Evolutionary conservation across 2,113 vertebrate genomes (phyloP), one percentile per base, ranked within the genome.

Genomic region (Pteropus alecto): DNA sequence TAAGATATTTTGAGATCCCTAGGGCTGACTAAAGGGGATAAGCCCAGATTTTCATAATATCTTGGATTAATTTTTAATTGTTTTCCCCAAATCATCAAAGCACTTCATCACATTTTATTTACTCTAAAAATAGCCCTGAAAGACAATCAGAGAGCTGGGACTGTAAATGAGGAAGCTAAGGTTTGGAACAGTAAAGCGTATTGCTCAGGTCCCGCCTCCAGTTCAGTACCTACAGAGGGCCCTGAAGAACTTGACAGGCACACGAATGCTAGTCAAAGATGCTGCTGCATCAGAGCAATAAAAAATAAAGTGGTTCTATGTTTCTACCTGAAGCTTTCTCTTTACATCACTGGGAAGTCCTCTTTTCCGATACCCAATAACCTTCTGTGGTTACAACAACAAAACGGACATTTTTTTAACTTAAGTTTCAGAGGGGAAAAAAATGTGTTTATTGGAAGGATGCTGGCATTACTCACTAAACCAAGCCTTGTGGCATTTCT

Each of bases 41-140:
- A 77, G 22, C 71, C 81, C 79, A 95, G 84, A 87, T 74, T 96
- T 90, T 85, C 91, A 77, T 56, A 86, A 41, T 18, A 46, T 54
- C 85, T 90, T 94, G 68, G 41, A 77, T 94, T 77, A 90, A 95
- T 77, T 95, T 87, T 96, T 87, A 51, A 83, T 95, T n/a, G 7
- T 82, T 91, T 87, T 84, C 56, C 87, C 73, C 76, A 81, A 89
- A 92, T 95, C 81, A 94, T 96, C 85, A 88, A 96, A 97, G 94
- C 46, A 77, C 41, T 82, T 67, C 33, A 46, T 86, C 74, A 82
- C 5, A 2, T 87, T 71, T 94, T 74, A 87, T 67, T 83, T 76
- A 76, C 30, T 73, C 84, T 93, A 95, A 95, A 93, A 90, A 77
- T 51, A 54, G 15, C 22, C 63, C 71, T 28, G 38, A 87, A 81